These are phyloP conservation scores for Tribolium castaneum DNA, from an alignment of 1,140 invertebrate genomes.

Conservation along the genomic window DNA sequence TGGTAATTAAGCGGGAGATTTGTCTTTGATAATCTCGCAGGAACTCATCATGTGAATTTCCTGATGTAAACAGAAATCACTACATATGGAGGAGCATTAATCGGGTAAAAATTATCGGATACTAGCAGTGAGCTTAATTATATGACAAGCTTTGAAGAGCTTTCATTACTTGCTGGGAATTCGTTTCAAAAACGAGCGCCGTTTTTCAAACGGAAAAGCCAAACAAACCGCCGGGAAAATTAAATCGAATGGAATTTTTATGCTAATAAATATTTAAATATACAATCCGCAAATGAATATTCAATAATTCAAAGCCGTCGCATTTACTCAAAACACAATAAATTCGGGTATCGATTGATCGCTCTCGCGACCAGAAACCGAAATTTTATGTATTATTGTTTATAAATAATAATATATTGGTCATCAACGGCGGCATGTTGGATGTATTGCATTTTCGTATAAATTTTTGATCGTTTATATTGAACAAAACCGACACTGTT, in stretches of 20 bases:
- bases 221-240: constrained; percentile 11
- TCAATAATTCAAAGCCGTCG: constrained; percentile 33
- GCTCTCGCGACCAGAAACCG: not conserved
- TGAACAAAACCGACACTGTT: constrained; percentile 20
- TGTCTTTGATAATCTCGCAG: not conserved
- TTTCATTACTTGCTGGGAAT: not conserved
- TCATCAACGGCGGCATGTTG: not conserved
- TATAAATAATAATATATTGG: constrained; percentile 22
- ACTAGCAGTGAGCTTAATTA: not conserved
- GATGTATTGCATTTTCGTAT: constrained; percentile 4
- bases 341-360: constrained; percentile 16
- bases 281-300: constrained; percentile 29
- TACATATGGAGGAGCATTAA: not conserved
- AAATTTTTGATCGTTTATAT: constrained; percentile 17
- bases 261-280: constrained; percentile 34
- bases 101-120: not conserved
- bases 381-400: constrained; percentile 30
- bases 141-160: constrained; percentile 16
- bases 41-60: not conserved
- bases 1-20: not conserved
- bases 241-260: constrained; percentile 36
- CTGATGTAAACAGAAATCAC: not conserved
- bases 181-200: not conserved
- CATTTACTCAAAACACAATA: constrained; percentile 25
- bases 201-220: not conserved